Evolutionary conservation across 2,113 vertebrate genomes (phyloP), one percentile per base, ranked within the genome.

Genomic region (Pteruthius melanotis): DNA sequence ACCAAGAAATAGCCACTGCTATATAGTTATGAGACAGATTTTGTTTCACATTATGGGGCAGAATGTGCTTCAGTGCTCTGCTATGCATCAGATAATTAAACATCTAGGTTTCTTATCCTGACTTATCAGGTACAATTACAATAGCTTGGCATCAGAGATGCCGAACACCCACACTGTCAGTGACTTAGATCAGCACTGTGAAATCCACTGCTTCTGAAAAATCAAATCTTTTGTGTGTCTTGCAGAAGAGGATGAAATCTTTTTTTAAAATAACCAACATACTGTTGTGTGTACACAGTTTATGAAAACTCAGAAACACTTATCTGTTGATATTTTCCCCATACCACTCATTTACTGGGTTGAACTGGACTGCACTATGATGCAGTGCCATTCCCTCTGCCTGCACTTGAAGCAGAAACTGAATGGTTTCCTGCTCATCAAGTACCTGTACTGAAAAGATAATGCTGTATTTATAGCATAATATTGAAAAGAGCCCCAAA

Each of bases 121-220:
- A 59, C 24, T 93, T 93, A 90, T 26, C 93, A 78, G 81, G 64
- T 66, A 63, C 71, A 83, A 92, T 81, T 92, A 90, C n/a, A n/a
- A n/a, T 18, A 90, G 76, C 39, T 81, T 86, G 64, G 60, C 71
- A 81, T 71, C 60, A 63, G 90, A 86, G 80, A 83, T 68, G 33
- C 54, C 0, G 0, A 89, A 94, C 94, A 74, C 72, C 88, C 76
- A 93, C 89, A 26, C 52, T 78, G 39, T 21, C 72, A 90, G 47
- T 83, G 94, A 74, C 69, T 92, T 70, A 53, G 80, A 91, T 74
- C 31, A 83, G 52, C 5, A 8, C 39, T 63, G 47, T 78, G 68
- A 90, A 94, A 90, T 68, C 50, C 68, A 92, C 28, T 7, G 27
- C 64, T 87, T 81, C 76, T 83, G 60, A 93, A 83, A 93, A 93